Conservation (phyloP, 1,140 invertebrate species). For the Lordiphosa clarofinis region DNA sequence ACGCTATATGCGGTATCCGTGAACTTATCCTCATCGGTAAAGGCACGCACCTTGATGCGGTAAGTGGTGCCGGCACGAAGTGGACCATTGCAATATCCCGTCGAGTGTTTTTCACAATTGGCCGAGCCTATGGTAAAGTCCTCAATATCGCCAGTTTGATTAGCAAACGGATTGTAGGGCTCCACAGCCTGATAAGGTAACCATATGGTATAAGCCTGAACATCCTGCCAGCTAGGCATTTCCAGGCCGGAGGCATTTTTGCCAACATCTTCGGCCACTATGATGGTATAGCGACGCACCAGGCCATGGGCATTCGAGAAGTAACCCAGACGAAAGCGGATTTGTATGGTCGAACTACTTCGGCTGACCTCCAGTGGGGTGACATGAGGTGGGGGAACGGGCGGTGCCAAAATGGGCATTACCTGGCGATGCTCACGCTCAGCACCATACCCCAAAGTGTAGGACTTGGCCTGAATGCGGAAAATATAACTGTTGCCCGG, state of each 20-base stretch:
- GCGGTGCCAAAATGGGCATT: constrained; percentile 93
- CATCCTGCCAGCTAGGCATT: constrained; percentile 95
- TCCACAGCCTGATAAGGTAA: constrained; percentile 95
- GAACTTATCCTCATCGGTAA: constrained; percentile 94
- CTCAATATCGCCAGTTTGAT: constrained; percentile 85
- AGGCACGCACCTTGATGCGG: constrained; percentile 94
- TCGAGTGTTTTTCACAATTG: constrained; percentile 85
- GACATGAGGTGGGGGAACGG: constrained; percentile 86
- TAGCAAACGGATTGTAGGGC: constrained; percentile 93
- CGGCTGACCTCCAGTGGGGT: constrained; percentile 89
- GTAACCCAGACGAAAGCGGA: constrained; percentile 92
- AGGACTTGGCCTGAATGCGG: constrained; percentile 92
- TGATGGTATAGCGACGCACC: constrained; percentile 92
- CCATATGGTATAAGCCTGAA: constrained; percentile 92
- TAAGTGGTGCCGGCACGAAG: constrained; percentile 94
- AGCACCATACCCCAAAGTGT: constrained; percentile 88
- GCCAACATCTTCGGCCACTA: constrained; percentile 93
- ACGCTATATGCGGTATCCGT: constrained; percentile 94
- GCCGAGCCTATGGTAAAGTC: constrained; percentile 92
- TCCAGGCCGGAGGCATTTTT: constrained; percentile 89
- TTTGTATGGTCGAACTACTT: constrained; percentile 89
- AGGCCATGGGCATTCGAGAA: constrained; percentile 94
- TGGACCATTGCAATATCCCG: constrained; percentile 95
- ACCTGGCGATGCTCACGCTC: constrained; percentile 86
- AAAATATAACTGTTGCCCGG: constrained; percentile 92